Evolutionary conservation across 1,140 invertebrate genomes (phyloP).

Genomic region (Brachionus rotundiformis): DNA sequence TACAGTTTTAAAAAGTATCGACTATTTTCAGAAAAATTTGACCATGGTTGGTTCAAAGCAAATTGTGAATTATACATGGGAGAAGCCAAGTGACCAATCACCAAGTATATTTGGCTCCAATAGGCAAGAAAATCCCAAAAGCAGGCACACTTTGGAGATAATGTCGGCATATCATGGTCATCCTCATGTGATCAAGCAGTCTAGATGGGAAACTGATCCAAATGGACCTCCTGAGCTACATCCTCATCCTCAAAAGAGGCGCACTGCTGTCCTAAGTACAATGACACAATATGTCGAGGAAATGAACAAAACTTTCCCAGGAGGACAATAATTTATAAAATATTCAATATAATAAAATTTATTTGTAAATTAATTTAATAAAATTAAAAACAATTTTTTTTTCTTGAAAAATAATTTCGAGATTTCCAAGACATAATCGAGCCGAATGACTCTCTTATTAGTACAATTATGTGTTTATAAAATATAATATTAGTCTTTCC

Average conservation of each 20-base stretch:
- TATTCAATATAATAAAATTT: not conserved
- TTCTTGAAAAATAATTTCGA: too few relatives aligned
- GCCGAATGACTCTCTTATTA: too few relatives aligned
- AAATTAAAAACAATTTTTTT: too few relatives aligned
- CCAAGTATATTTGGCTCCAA: conserved; percentile 12
- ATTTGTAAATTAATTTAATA: not conserved
- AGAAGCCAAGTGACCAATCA: conserved; percentile 35
- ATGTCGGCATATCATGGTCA: conserved; percentile 19
- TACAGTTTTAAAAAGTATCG: not conserved
- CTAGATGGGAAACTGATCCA: conserved; percentile 48
- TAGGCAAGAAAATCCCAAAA: not conserved
- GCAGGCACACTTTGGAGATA: conserved; percentile 10
- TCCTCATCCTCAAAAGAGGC: conserved; percentile 11
- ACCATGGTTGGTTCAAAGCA: not conserved
- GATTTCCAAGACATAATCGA: too few relatives aligned
- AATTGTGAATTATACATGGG: conserved; percentile 39
- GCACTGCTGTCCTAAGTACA: conserved; percentile 30
- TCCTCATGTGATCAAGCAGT: conserved; percentile 42
- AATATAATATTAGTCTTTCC: too few relatives aligned
- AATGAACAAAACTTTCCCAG: conserved; percentile 50
- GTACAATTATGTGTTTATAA: too few relatives aligned
- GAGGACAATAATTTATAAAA: conserved; percentile 15
- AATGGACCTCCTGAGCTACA: conserved; percentile 1
- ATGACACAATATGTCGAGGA: conserved; percentile 52
- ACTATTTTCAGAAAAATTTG: conserved; percentile 45